Evolutionary conservation across 2,113 vertebrate genomes (phyloP).

Genomic region (Amphiprion percula): DNA sequence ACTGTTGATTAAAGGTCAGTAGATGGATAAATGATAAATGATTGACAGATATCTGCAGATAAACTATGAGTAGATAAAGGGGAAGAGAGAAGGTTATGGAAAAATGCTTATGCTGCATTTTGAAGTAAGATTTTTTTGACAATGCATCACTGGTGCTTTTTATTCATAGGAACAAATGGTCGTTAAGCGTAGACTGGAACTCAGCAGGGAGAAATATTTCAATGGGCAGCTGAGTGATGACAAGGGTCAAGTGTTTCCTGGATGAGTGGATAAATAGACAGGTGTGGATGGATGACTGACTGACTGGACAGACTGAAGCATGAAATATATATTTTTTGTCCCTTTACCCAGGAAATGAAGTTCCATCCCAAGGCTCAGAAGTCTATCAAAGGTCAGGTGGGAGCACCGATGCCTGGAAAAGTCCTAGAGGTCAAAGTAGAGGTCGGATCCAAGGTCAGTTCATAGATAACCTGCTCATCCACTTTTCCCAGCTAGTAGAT

Average conservation of each 20-base stretch:
- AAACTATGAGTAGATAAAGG: neutral
- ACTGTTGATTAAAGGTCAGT: neutral
- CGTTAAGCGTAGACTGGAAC: conserved; percentile 7
- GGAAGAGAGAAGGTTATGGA: neutral
- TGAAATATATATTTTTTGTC: conserved; percentile 21
- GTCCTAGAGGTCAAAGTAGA: conserved; percentile 92
- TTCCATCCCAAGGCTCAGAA: conserved; percentile 95
- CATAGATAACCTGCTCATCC: no score
- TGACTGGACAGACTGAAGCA: conserved; percentile 7
- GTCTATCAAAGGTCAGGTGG: conserved; percentile 93
- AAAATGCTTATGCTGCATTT: neutral
- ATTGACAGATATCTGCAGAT: neutral
- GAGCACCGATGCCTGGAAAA: conserved; percentile 95
- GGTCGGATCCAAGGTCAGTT: conserved; percentile 77
- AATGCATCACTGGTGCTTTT: neutral
- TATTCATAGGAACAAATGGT: conserved; percentile 34
- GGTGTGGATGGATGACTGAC: neutral
- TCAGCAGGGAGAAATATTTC: conserved; percentile 1
- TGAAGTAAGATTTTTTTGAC: neutral
- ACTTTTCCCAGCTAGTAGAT: no score
- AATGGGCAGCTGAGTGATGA: neutral
- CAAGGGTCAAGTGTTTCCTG: neutral
- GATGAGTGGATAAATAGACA: conserved; percentile 5
- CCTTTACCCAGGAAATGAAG: conserved; percentile 90
- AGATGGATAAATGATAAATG: neutral